These are phyloP conservation scores for Anser cygnoides DNA, from an alignment of 2,113 vertebrate genomes.

Conservation along the genomic window DNA sequence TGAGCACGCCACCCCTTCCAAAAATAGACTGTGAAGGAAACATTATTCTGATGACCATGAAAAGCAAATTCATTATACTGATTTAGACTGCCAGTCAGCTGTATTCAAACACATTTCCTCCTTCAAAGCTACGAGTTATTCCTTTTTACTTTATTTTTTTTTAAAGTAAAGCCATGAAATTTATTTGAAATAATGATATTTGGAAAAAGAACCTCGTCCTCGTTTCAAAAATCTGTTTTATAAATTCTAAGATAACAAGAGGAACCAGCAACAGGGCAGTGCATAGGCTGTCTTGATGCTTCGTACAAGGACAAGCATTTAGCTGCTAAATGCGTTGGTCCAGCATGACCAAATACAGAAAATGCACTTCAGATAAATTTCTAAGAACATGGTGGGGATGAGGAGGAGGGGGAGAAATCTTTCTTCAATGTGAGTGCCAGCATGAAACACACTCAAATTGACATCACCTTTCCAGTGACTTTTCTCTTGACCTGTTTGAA, in stretches of 20 bases:
- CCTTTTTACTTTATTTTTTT: not conserved
- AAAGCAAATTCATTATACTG: not conserved
- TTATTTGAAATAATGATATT: not conserved
- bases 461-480: not conserved
- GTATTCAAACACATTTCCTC: not conserved
- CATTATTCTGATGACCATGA: not conserved
- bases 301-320: not conserved
- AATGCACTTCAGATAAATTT: not conserved
- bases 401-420: not conserved
- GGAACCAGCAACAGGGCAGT: fast-evolving
- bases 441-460: not conserved
- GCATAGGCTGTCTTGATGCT: not conserved
- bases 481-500: not conserved
- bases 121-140: not conserved
- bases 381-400: fast-evolving
- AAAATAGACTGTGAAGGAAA: conserved; percentile 44
- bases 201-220: fast-evolving
- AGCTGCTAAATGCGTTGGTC: not conserved
- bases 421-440: not conserved
- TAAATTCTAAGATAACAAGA: not conserved
- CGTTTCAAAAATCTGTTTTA: not conserved
- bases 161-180: not conserved
- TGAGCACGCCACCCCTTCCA: conserved; percentile 40
- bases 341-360: not conserved
- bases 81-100: conserved; percentile 6